These are phyloP conservation scores for Ia io DNA, from an alignment of 2,113 vertebrate genomes.

Conservation along the genomic window DNA sequence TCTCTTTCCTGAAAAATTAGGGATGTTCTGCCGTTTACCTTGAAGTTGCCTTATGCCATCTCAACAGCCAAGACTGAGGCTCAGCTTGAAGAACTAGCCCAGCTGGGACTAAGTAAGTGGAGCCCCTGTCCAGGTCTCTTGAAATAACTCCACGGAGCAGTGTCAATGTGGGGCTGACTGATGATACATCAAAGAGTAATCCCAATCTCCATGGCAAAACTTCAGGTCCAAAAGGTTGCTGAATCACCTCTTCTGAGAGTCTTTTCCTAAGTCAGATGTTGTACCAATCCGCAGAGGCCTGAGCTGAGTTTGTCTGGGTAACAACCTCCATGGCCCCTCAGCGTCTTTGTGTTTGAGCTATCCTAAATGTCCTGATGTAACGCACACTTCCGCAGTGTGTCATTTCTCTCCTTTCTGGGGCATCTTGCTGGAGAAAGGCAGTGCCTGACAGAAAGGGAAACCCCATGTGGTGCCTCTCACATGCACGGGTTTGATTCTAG, in stretches of 20 bases:
- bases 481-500: background rate
- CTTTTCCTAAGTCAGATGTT: background rate
- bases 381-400: background rate
- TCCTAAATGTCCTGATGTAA: background rate
- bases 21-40: conserved; percentile 93
- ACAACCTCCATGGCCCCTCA: background rate
- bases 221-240: background rate
- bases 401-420: background rate
- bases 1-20: conserved; percentile 78
- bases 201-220: background rate
- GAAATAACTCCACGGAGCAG: background rate
- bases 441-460: background rate
- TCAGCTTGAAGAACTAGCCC: conserved; percentile 93
- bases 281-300: background rate
- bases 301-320: background rate
- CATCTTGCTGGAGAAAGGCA: background rate
- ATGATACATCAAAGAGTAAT: background rate
- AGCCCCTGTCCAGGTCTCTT: background rate
- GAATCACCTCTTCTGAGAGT: background rate
- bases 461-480: accelerated
- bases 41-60: conserved; percentile 93
- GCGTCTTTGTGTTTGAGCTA: background rate
- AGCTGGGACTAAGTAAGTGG: conserved; percentile 91
- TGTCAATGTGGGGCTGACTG: background rate
- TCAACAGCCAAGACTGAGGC: conserved; percentile 90